Percentiles rank a stretch among this genome's conserved stretches.
These are phyloP conservation scores for Drosophila funebris DNA, from an alignment of 1,140 invertebrate genomes.

Conservation along the genomic window DNA sequence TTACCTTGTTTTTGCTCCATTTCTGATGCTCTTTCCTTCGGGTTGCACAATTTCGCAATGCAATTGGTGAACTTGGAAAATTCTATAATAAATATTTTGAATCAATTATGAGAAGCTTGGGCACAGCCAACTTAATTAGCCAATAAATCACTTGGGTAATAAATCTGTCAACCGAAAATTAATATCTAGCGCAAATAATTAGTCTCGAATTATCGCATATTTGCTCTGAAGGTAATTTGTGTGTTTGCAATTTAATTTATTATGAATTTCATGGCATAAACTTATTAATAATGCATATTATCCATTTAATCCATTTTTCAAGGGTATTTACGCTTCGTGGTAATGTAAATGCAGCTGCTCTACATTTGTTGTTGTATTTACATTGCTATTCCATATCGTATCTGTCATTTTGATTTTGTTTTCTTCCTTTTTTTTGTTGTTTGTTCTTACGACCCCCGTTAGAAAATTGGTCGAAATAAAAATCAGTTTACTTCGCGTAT, in stretches of 20 bases:
- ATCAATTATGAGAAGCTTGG: neutral
- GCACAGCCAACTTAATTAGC: neutral
- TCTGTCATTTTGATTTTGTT: slow-evolving; percentile 14
- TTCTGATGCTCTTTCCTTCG: slow-evolving; percentile 1
- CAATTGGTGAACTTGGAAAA: no score
- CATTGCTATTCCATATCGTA: slow-evolving; percentile 5
- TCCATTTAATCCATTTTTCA: no score
- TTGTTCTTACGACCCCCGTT: slow-evolving; percentile 15
- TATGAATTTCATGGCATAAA: slow-evolving; percentile 2
- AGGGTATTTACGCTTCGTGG: slow-evolving; percentile 15
- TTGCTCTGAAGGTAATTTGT: no score
- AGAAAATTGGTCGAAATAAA: slow-evolving; percentile 24
- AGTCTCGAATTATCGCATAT: no score
- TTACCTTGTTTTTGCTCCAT: neutral
- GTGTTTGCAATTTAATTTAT: no score
- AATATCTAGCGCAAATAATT: neutral
- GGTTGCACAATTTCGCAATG: neutral
- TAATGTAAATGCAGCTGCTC: neutral
- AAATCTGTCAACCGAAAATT: neutral
- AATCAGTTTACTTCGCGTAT: slow-evolving; percentile 67
- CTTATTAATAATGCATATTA: neutral
- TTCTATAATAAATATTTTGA: neutral
- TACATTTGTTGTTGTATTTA: neutral
- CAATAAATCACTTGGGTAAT: neutral
- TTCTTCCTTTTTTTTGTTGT: slow-evolving; percentile 5